Conservation (phyloP, 2,888 invertebrate genomes). For the Sphaeridia pumilis region DNA sequence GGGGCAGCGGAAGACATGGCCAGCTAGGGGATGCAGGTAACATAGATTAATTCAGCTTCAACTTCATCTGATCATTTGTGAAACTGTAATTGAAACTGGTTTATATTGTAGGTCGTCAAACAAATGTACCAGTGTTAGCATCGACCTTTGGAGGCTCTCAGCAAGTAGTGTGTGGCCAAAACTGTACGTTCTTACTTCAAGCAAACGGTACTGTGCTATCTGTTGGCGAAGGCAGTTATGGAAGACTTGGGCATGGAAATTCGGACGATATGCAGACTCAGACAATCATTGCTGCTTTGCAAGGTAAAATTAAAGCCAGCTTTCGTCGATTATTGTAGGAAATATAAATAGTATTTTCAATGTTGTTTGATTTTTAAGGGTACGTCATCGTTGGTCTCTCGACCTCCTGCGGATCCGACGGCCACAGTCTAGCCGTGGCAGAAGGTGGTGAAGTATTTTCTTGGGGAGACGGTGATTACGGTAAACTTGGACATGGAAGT, state of each 20-base stretch:
- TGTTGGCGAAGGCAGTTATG: slow-evolving; percentile 55
- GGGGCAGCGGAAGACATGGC: slow-evolving; percentile 53
- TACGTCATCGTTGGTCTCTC: slow-evolving; percentile 52
- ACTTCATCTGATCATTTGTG: too few relatives aligned
- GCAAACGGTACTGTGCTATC: slow-evolving; percentile 51
- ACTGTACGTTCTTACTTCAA: slow-evolving; percentile 53
- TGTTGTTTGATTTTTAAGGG: slow-evolving; percentile 39
- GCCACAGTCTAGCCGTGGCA: slow-evolving; percentile 52
- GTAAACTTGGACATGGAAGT: slow-evolving; percentile 54
- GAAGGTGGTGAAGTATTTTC: slow-evolving; percentile 50
- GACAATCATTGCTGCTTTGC: slow-evolving; percentile 49
- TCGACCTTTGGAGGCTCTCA: slow-evolving; percentile 45
- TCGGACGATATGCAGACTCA: slow-evolving; percentile 51
- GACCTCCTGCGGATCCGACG: slow-evolving; percentile 53
- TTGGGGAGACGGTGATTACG: slow-evolving; percentile 49
- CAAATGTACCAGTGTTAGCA: slow-evolving; percentile 41
- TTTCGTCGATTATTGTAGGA: too few relatives aligned
- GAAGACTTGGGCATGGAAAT: slow-evolving; percentile 51
- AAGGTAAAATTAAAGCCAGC: slow-evolving; percentile 40
- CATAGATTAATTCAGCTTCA: too few relatives aligned
- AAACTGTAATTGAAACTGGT: background rate
- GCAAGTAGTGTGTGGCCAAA: slow-evolving; percentile 53
- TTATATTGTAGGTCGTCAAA: slow-evolving; percentile 38
- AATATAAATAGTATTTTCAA: too few relatives aligned
- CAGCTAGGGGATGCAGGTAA: slow-evolving; percentile 49